Evolutionary conservation across 2,888 invertebrate species (phyloP).

Genomic region (Drosophila gaucha): DNA sequence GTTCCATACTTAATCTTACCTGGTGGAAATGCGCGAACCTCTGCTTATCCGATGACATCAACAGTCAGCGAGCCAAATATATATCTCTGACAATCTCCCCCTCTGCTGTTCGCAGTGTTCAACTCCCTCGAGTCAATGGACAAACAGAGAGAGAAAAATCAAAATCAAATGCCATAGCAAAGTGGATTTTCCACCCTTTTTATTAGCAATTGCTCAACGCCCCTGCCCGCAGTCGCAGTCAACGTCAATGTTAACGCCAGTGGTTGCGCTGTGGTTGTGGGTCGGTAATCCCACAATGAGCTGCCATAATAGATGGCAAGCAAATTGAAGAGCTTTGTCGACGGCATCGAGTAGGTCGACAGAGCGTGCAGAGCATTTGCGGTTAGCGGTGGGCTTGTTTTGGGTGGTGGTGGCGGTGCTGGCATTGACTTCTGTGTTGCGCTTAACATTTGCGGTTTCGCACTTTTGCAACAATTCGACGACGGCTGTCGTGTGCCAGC

Average conservation of each 20-base stretch:
- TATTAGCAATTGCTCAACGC: conserved; percentile 73
- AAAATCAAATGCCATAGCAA: conserved; percentile 82
- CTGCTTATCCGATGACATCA: conserved; percentile 72
- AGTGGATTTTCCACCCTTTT: conserved; percentile 83
- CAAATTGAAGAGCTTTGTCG: conserved; percentile 82
- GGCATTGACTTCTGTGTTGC: conserved; percentile 82
- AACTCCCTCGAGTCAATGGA: conserved; percentile 51
- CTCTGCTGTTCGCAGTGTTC: conserved; percentile 19
- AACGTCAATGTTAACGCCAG: conserved; percentile 29
- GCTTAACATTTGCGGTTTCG: conserved; percentile 84
- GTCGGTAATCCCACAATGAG: conserved; percentile 82
- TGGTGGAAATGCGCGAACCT: conserved; percentile 7
- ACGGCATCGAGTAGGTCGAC: conserved; percentile 45
- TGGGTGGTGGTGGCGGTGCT: conserved; percentile 22
- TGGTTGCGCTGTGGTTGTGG: conserved; percentile 43
- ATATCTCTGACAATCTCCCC: conserved; percentile 38
- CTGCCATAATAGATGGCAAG: conserved; percentile 82
- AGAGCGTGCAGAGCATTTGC: conserved; percentile 45
- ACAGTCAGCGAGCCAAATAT: conserved; percentile 56
- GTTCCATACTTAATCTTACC: conserved; percentile 11
- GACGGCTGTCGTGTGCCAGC: conserved; percentile 55
- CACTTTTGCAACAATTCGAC: conserved; percentile 81
- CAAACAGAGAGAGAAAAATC: conserved; percentile 67
- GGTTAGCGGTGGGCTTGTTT: conserved; percentile 50
- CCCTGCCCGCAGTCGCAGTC: conserved; percentile 21